phyloP scores from a whole-genome alignment of 2,113 vertebrate genomes.

The Grallaria varia region DNA sequence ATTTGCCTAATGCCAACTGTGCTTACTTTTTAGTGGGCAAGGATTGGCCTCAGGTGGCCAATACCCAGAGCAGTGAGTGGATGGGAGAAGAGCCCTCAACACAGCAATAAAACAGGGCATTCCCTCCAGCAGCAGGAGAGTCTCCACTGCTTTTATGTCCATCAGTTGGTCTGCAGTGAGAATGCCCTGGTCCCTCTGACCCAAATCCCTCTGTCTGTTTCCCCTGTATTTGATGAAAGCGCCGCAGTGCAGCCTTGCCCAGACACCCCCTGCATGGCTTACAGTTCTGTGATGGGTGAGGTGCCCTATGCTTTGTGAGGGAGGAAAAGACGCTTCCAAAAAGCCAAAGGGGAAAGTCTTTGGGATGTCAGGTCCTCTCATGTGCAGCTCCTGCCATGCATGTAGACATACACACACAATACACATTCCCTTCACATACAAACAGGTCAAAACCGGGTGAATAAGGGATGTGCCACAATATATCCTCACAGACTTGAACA shows the following conservation, averaged over 20 bases:
- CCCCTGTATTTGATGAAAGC: not conserved
- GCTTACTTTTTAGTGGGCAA: not conserved
- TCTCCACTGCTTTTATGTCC: not conserved
- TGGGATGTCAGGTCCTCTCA: not conserved
- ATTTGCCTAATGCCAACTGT: rapidly evolving
- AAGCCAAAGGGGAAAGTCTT: not conserved
- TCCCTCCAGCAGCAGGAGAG: not conserved
- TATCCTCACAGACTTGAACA: not conserved
- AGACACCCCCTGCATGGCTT: not conserved
- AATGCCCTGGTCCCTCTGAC: not conserved
- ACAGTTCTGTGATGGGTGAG: not conserved
- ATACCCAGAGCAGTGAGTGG: not conserved
- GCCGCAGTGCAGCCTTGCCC: not conserved
- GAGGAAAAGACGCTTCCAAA: not conserved
- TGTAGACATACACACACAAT: not conserved
- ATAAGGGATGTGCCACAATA: not conserved
- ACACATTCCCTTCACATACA: not conserved
- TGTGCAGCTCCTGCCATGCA: not conserved
- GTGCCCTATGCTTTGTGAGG: not conserved
- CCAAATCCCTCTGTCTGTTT: not conserved
- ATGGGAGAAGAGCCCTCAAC: not conserved
- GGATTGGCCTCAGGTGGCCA: not conserved
- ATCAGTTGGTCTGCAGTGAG: not conserved
- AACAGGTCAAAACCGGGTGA: not conserved
- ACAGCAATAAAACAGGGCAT: not conserved